Evolutionary conservation across 2,797 vertebrate genomes (phyloP), one percentile per base, ranked within the genome.

Genomic region (Stomatorhinus walkeri): DNA sequence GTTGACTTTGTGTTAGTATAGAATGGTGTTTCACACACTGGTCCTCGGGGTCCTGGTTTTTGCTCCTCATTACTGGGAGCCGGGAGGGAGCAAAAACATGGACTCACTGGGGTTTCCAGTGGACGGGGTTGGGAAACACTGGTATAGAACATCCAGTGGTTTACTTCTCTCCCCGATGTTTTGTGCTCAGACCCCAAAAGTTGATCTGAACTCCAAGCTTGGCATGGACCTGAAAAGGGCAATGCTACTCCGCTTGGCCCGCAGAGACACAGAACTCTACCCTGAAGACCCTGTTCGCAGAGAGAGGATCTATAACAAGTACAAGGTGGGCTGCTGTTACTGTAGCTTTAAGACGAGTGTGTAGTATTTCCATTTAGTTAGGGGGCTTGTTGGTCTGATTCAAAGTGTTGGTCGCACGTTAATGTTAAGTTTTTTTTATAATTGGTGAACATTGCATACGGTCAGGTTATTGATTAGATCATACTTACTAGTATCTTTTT

Each of bases 211-310:
- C 91, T 99, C 98, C 0, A 99, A 98, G 92, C 94, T 99, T 0
- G 98, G 98, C 3, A 97, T 98, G 97, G 96, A 99, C 90, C 91
- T 99, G 91, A 99, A 98, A 92, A 95, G 98, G 46, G 97, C 97
- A 0, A 97, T 99, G 98, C 92, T 99, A 72, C 94, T 99, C 51
- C 94, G 97, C 0, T 95, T 99, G 19, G 97, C 96, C 0, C 95
- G 93, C 16, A 96, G 88, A 91, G 94, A 98, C 85, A 93, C 95
- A 0, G 88, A 94, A 16, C 96, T 99, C 49, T 96, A 98, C 88
- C 97, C 97, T 0, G 0, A 96, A 0, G 95, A 99, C 86, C 93
- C 96, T 0, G 92, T 88, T 32, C 96, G 92, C 89, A 95, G 96
- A 89, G 96, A 96, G 0, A 93, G 92, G 1, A 92, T 99, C 90